Evolutionary conservation across 1,140 invertebrate species (phyloP), one percentile per base, ranked within the genome.

Genomic region (Drosophila littoralis): DNA sequence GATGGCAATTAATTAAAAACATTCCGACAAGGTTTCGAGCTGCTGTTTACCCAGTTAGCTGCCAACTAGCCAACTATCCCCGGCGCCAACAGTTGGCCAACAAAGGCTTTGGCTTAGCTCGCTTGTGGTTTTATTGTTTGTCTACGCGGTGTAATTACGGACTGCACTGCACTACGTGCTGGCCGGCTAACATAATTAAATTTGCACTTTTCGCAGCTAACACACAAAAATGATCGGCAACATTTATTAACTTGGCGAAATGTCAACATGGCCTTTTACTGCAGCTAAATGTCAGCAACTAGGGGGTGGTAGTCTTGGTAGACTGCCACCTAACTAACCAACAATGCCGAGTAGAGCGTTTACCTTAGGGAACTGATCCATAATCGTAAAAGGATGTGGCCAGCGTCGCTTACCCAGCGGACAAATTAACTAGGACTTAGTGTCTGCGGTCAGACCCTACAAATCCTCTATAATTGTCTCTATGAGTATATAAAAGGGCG

Each of bases 1-100:
- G 57, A 67, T 54, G 52, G 66, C 70, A 84, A 89, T 88, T 88
- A 89, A 88, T 88, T 89, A 78, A 75, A 79, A 77, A 74, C 52
- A 80, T 55, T 73, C 54, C 52, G 46, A 70, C 58, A 75, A 75
- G 69, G 45, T 86, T 73, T 61, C 13, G 32, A 77, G 65, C 60
- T 59, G 43, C 3, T 45, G 57, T 33, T 45, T 43, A 10, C 22
- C 40, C 15, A 12, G 7, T 13, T 42, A 17, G 22, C 32, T 40
- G 28, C 28, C 13, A 5, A 5, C 22, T 28, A 28, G 22, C 22
- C 22, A 7, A 45, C 28, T 45, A 42, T 36, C 70, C 69, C 70
- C 66, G 67, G 66, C 67, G 65, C 59, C 72, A 75, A 15, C 70
- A 52, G 71, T 69, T 67, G 70, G 70, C 64, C 70, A 66, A 72